Base-by-base conservation (phyloP, 2,888 invertebrate genomes). In the Carterocephalus palaemon region DNA sequence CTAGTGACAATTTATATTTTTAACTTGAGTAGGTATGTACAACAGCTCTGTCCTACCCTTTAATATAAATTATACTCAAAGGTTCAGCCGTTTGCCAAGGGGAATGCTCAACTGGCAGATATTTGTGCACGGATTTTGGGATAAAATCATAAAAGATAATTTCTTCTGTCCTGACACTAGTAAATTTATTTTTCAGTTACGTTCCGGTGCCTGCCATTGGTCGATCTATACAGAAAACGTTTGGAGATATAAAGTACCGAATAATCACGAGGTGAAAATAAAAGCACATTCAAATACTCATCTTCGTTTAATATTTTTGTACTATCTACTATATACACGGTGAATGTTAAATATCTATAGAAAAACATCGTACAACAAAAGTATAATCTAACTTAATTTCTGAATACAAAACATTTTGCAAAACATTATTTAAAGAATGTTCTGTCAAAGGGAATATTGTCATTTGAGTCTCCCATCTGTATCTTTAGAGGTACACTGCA, bases 291-390 rank as follows among this genome's bases (percentile, higher is more conserved):
- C 45, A 51, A 54, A 56, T 54, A 52, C 49, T 54, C 67, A 65
- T 64, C 75, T 78, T 76, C 70, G 70, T 83, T 83, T 80, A 78
- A 80, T 82, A 80, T 78, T 84, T 80, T 84, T 83, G 81, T 85
- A 84, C 84, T 84, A 85, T 83, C 83, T 83, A 83, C 73, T 84
- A 83, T 85, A 73, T 84, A 84, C 84, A 85, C 59, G 56, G 75
- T 79, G 81, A 76, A 75, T 72, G 67, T 76, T 79, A 79, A 74
- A 81, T 78, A 80, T 82, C 71, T 81, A 73, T 71, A 74, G 70
- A 76, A 79, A 77, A 68, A 74, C 62, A 67, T 68, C 65, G 57
- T 78, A 75, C 76, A 81, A 82, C 76, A 81, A 79, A 78, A 69
- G 67, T 72, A 71, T n/a, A 65, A 68, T 62, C 66, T 76, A 75